Base-by-base conservation (phyloP, 2,797 vertebrate species). In the Microcaecilia unicolor region DNA sequence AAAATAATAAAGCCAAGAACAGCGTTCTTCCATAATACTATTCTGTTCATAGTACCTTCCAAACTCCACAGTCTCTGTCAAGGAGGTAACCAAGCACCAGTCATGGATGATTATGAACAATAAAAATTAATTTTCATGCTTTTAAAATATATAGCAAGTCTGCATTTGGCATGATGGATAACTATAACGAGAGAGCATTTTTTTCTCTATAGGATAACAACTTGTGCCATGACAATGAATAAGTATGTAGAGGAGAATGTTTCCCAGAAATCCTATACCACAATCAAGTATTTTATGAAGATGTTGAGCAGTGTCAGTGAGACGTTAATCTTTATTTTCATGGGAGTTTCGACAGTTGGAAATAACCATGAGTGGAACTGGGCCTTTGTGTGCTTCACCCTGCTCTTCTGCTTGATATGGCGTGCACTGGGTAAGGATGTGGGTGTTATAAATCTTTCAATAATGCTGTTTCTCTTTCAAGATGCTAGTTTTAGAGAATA, bases 301-400 rank as follows among this genome's bases (percentile, higher is more conserved):
- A 97, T 98, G 94, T 61, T 94, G 4, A 90, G 89, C 76, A 89
- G 89, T 31, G 89, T 98, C 60, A 92, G 93, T 0, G 95, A 99
- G 68, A 98, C 95, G 4, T 80, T 98, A 44, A 98, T 99, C 69
- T 99, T 98, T 77, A 96, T 98, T 65, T 98, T 99, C 71, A 84
- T 98, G 74, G 96, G 95, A 1, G 90, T 99, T 35, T 90, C 92
- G 51, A 94, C 95, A 2, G 75, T 99, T 24, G 94, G 92, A 8
- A 93, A 86, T 13, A 88, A 92, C 4, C 96, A 99, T 0, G 90
- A 97, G 57, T 98, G 92, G 93, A 98, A 96, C 78, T 95, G 92
- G 93, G 90, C 81, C 36, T 99, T 97, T 5, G 89, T 99, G 53
- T 72, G 91, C 53, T 98, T 91, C 75, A 97, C 91, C 0, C 63